Conservation (phyloP, 2,797 vertebrate genomes). For the Gobionotothen gibberifrons region DNA sequence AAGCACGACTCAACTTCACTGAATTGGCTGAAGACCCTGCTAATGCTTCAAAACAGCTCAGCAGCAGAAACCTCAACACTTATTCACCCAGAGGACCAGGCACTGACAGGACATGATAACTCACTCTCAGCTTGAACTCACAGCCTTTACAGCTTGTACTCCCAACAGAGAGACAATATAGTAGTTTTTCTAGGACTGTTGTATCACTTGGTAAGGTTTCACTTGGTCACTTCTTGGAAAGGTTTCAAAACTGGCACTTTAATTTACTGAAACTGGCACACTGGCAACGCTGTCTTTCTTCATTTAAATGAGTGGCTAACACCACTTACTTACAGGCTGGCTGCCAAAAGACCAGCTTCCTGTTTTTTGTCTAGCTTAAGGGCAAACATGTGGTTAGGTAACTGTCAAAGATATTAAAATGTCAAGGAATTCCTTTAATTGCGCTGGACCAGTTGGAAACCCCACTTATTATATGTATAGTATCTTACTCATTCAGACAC, state of each 20-base stretch:
- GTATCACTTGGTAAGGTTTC: not conserved
- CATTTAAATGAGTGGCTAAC: not conserved
- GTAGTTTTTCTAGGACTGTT: not conserved
- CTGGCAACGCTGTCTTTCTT: not conserved
- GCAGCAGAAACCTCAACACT: conserved; percentile 36
- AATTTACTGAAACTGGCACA: not conserved
- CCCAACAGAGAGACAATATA: conserved; percentile 5
- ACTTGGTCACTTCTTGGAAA: conserved; percentile 1
- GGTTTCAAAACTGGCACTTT: not conserved
- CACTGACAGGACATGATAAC: conserved; percentile 21
- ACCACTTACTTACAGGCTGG: not conserved
- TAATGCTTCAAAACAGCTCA: conserved; percentile 32
- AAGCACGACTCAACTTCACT: conserved; percentile 17
- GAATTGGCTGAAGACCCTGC: conserved; percentile 8
- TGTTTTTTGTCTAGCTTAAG: not conserved
- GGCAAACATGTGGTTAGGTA: not conserved
- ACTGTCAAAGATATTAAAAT: not conserved
- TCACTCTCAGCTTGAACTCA: conserved; percentile 34
- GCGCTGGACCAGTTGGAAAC: not conserved
- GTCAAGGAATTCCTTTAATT: not conserved
- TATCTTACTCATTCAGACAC: not conserved
- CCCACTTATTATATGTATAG: not conserved
- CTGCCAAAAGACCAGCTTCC: conserved; percentile 11
- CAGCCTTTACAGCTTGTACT: conserved; percentile 20
- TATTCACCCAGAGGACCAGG: conserved; percentile 14